A percentile compares a stretch with the other conserved stretches of the same genome.
Evolutionary conservation across 2,888 invertebrate species (phyloP).

Genomic region (Beris morrisii): DNA sequence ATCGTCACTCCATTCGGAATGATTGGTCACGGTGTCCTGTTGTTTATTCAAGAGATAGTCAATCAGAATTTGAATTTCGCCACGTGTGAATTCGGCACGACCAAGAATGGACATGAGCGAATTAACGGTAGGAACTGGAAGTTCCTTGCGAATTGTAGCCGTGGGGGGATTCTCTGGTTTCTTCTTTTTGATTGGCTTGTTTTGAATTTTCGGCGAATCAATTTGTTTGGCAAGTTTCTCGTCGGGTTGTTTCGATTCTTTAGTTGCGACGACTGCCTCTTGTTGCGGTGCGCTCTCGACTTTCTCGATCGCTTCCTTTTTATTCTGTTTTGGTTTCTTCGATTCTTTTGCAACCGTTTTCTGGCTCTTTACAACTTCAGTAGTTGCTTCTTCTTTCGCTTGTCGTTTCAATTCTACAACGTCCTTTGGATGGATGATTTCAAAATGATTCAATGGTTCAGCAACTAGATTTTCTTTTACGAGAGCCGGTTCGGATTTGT

Average conservation of each 20-base stretch:
- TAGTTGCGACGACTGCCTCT: neutral
- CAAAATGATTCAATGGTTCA: constrained; percentile 70
- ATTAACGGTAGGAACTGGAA: constrained; percentile 68
- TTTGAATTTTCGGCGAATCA: constrained; percentile 50
- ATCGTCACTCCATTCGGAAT: constrained; percentile 88
- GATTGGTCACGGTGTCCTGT: constrained; percentile 72
- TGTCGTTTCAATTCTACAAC: constrained; percentile 58
- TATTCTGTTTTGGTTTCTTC: constrained; percentile 11
- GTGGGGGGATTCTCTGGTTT: constrained; percentile 54
- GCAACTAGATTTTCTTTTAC: constrained; percentile 45
- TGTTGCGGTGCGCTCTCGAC: constrained; percentile 16
- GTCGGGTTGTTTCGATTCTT: constrained; percentile 13
- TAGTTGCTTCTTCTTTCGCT: constrained; percentile 43
- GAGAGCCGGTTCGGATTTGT: constrained; percentile 50
- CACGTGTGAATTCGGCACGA: constrained; percentile 79
- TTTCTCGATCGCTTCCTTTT: constrained; percentile 39
- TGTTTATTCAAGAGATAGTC: constrained; percentile 89
- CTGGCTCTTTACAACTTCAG: constrained; percentile 52
- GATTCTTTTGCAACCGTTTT: constrained; percentile 47
- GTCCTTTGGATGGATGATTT: constrained; percentile 74
- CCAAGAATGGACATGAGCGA: constrained; percentile 74
- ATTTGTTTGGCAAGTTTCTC: constrained; percentile 34
- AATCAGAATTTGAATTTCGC: constrained; percentile 86
- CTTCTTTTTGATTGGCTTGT: constrained; percentile 53
- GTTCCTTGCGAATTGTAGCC: constrained; percentile 52